Base-by-base conservation (phyloP, 2,797 vertebrate species). In the Acipenser oxyrinchus region DNA sequence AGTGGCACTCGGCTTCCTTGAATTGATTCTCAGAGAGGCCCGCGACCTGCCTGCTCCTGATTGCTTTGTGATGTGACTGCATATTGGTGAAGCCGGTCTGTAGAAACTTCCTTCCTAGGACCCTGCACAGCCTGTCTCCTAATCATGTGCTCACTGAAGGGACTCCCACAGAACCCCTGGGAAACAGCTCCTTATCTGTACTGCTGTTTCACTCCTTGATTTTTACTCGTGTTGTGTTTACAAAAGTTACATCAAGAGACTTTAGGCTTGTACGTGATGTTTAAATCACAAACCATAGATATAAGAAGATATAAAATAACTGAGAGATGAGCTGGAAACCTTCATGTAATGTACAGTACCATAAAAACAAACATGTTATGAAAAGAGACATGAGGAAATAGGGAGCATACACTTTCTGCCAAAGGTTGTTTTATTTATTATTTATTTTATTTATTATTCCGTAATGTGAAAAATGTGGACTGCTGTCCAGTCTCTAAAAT, bases 1-100 rank as follows among this genome's bases (percentile, higher is more conserved):
- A 84, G 81, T 86, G 84, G 87, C 86, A 86, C 88, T 87, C 83
- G 79, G 82, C 82, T 90, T 91, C 89, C 89, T 88, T 73, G 77
- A 81, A 89, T 84, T 89, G 85, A 90, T 88, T 88, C 86, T 85
- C 81, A 76, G 79, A 81, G 81, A 78, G 78, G 68, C 71, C 3
- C 23, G 18, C 75, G 87, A 74, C 81, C 83, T 78, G 69, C 81
- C 81, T 74, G 73, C 81, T 83, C 81, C 84, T 70, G 1, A 68
- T 75, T 13, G 71, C 78, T 90, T 90, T 91, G 86, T 89, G 81
- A 73, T 70, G 77, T 70, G 78, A 64, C 76, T 78, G 70, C 48
- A 8, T 78, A 75, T 60, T 58, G 69, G 72, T 76, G 75, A 81
- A 75, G 62, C 71, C 74, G 76, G 37, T 37, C 37, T 37, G 79